Evolutionary conservation across 2,888 invertebrate species (phyloP).

Genomic region (Hirudinaria manillensis): DNA sequence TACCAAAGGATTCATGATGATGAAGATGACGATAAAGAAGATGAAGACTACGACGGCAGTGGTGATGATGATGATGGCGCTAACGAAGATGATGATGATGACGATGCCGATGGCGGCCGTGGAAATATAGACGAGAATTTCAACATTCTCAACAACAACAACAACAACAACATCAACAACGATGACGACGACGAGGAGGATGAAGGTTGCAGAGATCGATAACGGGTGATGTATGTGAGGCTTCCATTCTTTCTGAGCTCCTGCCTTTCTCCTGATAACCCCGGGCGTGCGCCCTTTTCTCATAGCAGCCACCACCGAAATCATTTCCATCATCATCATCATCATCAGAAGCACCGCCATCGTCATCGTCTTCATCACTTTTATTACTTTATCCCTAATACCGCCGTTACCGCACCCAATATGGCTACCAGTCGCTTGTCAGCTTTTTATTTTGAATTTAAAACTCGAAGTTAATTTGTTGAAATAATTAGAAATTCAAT

Average conservation of each 20-base stretch:
- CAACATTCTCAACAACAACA: neutral
- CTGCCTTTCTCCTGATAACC: no score
- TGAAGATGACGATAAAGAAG: constrained; percentile 3
- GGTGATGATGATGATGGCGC: constrained; percentile 8
- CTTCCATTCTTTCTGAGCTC: no score
- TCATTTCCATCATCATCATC: no score
- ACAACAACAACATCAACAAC: neutral
- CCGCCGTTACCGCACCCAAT: neutral
- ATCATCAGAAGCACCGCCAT: neutral
- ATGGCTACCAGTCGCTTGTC: no score
- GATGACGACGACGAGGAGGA: neutral
- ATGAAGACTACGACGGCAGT: neutral
- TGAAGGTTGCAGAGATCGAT: neutral
- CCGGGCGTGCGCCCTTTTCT: no score
- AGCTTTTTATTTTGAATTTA: no score
- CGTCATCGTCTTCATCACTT: neutral
- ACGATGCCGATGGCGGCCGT: neutral
- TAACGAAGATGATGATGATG: constrained; percentile 16
- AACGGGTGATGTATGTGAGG: no score
- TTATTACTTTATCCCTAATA: neutral
- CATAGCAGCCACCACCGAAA: no score
- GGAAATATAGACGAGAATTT: neutral
- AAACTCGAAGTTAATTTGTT: no score
- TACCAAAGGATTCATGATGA: neutral
- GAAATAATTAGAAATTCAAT: no score